These are phyloP conservation scores for Varroa destructor DNA, from an alignment of 1,140 invertebrate species.

Conservation along the genomic window DNA sequence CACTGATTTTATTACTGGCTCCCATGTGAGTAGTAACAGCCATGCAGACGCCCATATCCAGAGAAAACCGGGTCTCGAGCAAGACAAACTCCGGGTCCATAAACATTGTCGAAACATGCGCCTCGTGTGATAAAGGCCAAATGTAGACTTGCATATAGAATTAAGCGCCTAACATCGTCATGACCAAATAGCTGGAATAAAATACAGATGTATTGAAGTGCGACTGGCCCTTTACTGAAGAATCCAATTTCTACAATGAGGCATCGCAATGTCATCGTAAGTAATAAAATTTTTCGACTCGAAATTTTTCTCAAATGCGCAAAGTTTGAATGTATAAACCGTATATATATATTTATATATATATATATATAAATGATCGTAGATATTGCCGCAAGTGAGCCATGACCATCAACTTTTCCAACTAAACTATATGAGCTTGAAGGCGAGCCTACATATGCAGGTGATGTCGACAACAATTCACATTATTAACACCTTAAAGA, in stretches of 20 bases:
- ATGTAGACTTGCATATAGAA: neutral
- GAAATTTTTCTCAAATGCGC: too few relatives aligned
- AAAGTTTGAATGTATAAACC: too few relatives aligned
- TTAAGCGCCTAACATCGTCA: neutral
- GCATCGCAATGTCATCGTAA: neutral
- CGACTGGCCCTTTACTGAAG: neutral
- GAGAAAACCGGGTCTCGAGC: neutral
- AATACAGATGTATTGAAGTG: neutral
- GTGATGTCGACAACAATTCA: too few relatives aligned
- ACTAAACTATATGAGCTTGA: too few relatives aligned
- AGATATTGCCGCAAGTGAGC: too few relatives aligned
- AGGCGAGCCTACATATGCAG: too few relatives aligned
- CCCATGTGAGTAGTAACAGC: slow-evolving; percentile 2
- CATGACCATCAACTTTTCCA: too few relatives aligned
- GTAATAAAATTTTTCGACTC: neutral
- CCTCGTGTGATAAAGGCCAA: neutral
- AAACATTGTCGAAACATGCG: neutral
- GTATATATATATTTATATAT: too few relatives aligned
- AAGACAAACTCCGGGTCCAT: neutral
- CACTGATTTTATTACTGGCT: neutral
- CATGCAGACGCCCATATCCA: neutral
- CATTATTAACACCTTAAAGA: too few relatives aligned
- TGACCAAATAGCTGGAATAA: neutral
- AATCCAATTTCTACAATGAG: neutral
- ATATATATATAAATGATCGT: too few relatives aligned